A percentile compares a stretch with the other conserved stretches of the same genome.
These are phyloP conservation scores for Myrmecobius fasciatus DNA, from an alignment of 2,113 vertebrate species.

Conservation along the genomic window DNA sequence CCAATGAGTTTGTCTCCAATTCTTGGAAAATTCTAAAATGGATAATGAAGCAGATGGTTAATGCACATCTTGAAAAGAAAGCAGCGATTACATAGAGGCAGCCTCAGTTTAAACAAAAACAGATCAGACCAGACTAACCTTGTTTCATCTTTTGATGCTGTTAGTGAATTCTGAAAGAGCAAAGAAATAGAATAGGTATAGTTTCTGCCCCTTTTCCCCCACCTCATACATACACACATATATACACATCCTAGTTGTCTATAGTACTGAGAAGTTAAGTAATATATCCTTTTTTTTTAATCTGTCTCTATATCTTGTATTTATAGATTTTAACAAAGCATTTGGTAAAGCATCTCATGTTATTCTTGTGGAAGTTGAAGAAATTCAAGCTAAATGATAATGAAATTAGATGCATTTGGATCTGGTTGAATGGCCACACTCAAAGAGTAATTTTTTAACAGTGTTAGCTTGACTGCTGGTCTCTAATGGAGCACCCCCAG, in stretches of 20 bases:
- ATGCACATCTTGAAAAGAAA: neutral
- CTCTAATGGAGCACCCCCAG: neutral
- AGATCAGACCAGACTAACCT: neutral
- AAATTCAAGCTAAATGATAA: neutral
- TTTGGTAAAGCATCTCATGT: neutral
- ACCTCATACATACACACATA: neutral
- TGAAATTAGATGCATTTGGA: neutral
- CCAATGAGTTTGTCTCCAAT: neutral
- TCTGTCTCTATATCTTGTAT: neutral
- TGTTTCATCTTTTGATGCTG: neutral
- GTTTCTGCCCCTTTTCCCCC: neutral
- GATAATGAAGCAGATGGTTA: neutral
- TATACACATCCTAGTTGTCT: neutral
- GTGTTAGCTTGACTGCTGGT: neutral
- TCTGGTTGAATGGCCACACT: neutral
- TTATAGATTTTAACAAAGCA: neutral
- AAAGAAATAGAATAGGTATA: neutral
- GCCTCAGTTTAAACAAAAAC: neutral
- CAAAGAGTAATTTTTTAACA: neutral
- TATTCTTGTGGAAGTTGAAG: neutral
- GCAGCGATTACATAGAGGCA: neutral
- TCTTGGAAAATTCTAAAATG: neutral
- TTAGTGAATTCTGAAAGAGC: neutral
- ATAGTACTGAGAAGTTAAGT: neutral
- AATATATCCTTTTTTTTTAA: neutral